Conservation (phyloP, 2,797 vertebrate genomes). For the Pseudomugil tenellus region DNA sequence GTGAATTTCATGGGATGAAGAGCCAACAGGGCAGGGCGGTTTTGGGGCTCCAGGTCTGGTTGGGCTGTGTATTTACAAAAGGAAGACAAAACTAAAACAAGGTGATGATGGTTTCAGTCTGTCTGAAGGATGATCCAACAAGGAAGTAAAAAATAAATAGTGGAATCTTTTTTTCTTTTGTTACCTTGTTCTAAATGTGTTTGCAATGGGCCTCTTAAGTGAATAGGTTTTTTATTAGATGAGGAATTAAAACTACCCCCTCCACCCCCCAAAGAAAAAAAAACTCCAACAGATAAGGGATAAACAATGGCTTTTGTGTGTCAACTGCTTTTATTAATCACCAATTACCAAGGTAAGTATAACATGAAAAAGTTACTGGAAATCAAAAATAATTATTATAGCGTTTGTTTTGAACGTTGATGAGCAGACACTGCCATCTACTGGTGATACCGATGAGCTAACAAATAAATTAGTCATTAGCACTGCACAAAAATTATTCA, state of each 20-base stretch:
- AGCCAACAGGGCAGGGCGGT: slow-evolving; percentile 50
- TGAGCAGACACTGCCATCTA: slow-evolving; percentile 40
- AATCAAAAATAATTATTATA: neutral
- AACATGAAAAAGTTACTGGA: neutral
- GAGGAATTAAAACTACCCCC: too few relatives aligned
- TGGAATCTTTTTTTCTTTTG: slow-evolving; percentile 9
- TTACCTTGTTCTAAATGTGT: slow-evolving; percentile 3
- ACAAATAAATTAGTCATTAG: too few relatives aligned
- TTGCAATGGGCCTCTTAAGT: slow-evolving; percentile 10
- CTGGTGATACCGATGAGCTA: too few relatives aligned
- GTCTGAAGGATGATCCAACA: slow-evolving; percentile 50
- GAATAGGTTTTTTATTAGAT: slow-evolving; percentile 47
- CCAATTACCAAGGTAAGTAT: neutral
- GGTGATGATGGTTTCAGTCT: slow-evolving; percentile 41
- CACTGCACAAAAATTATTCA: too few relatives aligned
- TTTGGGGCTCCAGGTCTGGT: slow-evolving; percentile 36
- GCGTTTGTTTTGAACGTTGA: neutral
- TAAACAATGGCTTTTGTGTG: neutral
- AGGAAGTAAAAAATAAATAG: slow-evolving; percentile 30
- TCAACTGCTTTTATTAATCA: neutral
- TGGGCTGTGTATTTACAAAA: slow-evolving; percentile 67
- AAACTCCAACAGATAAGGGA: slow-evolving; percentile 13
- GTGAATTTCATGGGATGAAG: slow-evolving; percentile 37
- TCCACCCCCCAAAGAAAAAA: too few relatives aligned
- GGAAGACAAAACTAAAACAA: slow-evolving; percentile 63